These are phyloP conservation scores for Sipha maydis DNA, from an alignment of 2,888 invertebrate species.

Conservation along the genomic window DNA sequence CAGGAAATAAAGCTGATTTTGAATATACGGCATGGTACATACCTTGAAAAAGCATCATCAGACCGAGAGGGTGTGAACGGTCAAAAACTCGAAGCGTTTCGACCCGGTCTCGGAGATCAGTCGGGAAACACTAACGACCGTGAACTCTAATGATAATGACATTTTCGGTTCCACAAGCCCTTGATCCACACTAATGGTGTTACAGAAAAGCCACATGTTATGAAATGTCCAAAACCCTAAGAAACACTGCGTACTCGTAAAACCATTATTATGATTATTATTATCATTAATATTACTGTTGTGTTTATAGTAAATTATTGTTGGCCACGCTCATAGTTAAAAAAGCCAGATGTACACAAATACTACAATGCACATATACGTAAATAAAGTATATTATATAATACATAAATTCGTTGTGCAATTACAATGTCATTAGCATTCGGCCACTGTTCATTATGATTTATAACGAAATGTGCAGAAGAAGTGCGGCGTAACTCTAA, in stretches of 20 bases:
- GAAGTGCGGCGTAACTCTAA: not conserved
- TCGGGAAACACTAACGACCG: slow-evolving; percentile 53
- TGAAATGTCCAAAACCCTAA: slow-evolving; percentile 57
- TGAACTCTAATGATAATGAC: slow-evolving; percentile 59
- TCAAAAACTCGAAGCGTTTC: slow-evolving; percentile 30
- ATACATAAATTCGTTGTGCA: slow-evolving; percentile 2
- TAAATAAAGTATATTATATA: not conserved
- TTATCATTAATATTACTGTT: slow-evolving; percentile 27
- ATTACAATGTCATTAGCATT: slow-evolving; percentile 59
- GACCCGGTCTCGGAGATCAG: slow-evolving; percentile 33
- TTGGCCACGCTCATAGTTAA: slow-evolving; percentile 16
- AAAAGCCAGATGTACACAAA: not conserved
- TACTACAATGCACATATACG: not conserved
- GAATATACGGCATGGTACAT: not conserved
- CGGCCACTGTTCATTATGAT: slow-evolving; percentile 38
- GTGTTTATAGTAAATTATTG: slow-evolving; percentile 55
- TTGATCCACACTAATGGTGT: slow-evolving; percentile 52
- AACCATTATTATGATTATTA: slow-evolving; percentile 33
- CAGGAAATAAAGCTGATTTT: slow-evolving; percentile 7
- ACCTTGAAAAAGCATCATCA: not conserved
- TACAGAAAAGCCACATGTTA: slow-evolving; percentile 48
- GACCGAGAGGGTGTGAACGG: slow-evolving; percentile 9
- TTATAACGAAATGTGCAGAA: slow-evolving; percentile 5
- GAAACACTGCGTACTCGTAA: slow-evolving; percentile 33
- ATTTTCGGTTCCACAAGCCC: slow-evolving; percentile 46